A percentile compares a stretch with the other conserved stretches of the same genome.
Evolutionary conservation across 2,113 vertebrate genomes (phyloP).

Genomic region (Bambusicola thoracicus): DNA sequence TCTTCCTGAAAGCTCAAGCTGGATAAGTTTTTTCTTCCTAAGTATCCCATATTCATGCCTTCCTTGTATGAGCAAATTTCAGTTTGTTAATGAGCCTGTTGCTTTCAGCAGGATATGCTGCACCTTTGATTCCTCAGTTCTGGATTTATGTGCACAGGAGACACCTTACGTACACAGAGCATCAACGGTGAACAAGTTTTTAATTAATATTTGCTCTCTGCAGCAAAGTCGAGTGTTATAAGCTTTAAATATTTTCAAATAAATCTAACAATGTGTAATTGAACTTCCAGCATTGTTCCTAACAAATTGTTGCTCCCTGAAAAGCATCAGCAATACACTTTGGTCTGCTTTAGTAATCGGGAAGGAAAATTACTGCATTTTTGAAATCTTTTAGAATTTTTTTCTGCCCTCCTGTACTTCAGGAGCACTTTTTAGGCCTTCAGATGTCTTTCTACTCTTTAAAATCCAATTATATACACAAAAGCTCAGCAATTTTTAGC

Average conservation of each 20-base stretch:
- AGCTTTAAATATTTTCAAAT: not conserved
- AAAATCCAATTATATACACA: not conserved
- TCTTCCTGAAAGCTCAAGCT: not conserved
- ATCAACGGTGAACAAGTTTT: not conserved
- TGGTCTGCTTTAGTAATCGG: not conserved
- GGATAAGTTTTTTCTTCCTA: not conserved
- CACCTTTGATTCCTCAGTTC: not conserved
- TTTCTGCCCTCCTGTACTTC: not conserved
- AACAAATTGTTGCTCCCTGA: not conserved
- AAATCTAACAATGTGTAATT: not conserved
- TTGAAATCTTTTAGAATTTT: not conserved
- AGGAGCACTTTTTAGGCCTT: not conserved
- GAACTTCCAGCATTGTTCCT: not conserved
- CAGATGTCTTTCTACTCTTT: not conserved
- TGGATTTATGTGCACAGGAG: not conserved
- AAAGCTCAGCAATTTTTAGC: not conserved
- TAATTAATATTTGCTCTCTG: not conserved
- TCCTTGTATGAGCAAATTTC: not conserved
- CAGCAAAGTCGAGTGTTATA: not conserved
- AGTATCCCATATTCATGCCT: not conserved
- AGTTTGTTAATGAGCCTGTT: fast-evolving
- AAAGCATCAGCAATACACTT: not conserved
- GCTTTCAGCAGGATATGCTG: not conserved
- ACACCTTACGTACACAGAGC: fast-evolving
- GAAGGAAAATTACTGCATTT: not conserved